Conservation (phyloP, 2,888 invertebrate genomes). For the Drosophila prolongata region DNA sequence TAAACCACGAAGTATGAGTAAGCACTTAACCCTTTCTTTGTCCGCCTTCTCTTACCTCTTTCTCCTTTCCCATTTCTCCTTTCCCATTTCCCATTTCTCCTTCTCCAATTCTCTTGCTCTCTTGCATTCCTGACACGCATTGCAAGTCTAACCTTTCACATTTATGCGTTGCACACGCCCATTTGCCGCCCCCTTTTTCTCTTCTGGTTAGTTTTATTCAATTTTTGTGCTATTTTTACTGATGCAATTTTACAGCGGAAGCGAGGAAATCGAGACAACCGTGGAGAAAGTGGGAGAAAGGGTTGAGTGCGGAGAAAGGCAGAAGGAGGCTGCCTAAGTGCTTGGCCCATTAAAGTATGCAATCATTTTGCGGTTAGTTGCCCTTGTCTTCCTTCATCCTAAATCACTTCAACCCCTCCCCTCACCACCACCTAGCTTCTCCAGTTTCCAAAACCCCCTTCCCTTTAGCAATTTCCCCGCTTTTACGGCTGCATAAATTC, state of each 20-base stretch:
- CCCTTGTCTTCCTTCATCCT: slow-evolving; percentile 27
- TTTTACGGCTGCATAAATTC: slow-evolving; percentile 30
- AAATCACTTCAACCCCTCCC: background rate
- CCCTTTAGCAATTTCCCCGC: slow-evolving; percentile 16
- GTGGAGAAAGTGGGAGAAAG: slow-evolving; percentile 3
- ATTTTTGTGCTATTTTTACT: slow-evolving; percentile 62
- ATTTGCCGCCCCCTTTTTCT: background rate
- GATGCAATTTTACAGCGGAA: slow-evolving; percentile 58
- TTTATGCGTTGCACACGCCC: slow-evolving; percentile 45
- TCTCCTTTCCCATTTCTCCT: background rate
- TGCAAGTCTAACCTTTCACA: slow-evolving; percentile 70
- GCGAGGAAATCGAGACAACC: slow-evolving; percentile 31
- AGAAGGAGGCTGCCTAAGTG: slow-evolving; percentile 62
- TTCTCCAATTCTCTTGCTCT: slow-evolving; percentile 4
- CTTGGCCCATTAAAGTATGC: slow-evolving; percentile 77
- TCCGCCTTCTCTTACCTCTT: slow-evolving; percentile 5
- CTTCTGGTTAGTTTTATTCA: slow-evolving; percentile 68
- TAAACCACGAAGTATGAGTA: slow-evolving; percentile 47
- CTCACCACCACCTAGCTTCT: slow-evolving; percentile 1
- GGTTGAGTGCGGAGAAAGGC: background rate
- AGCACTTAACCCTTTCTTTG: slow-evolving; percentile 43
- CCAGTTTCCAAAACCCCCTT: background rate
- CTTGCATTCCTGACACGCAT: slow-evolving; percentile 42
- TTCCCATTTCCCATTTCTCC: too few relatives aligned
- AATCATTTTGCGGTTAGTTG: slow-evolving; percentile 70